Evolutionary conservation across 2,113 vertebrate genomes (phyloP), one percentile per base, ranked within the genome.

Genomic region (Clupea harengus): DNA sequence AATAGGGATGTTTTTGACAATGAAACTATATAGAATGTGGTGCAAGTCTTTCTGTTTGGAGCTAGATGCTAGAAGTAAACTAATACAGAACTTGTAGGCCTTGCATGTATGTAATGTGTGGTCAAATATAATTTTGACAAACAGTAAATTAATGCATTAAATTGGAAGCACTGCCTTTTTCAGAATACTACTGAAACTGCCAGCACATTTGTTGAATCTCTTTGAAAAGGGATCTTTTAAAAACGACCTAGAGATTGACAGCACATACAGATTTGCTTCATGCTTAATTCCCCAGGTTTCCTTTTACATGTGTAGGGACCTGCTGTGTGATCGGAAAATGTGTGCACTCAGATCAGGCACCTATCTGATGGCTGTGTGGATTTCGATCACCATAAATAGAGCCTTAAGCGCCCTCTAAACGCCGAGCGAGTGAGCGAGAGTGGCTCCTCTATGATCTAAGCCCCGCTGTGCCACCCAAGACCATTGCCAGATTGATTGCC

Each of bases 401-500:
- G 72, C 28, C 11, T 32, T 78, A 39, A 78, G 32, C 25, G 3
- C 28, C 39, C 28, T 78, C 72, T 39, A 78, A 78, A 15, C 15
- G 28, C 72, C 13, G 72, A 17, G 15, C 72, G 1, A 39, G 10
- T 32, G 72, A 17, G 15, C 72, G 1, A 39, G 10, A 78, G 72
- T 2, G 72, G 72, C 15, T 44, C 72, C 13, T 0, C 72, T 0
- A 39, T 78, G 72, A 78, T 39, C 72, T 44, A 78, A 78, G 72
- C 72, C 72, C 72, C 13, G 13, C 72, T 78, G 72, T 78, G 28
- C 32, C 32, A 78, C 72, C 72, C 32, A 78, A 78, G 72, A 28
- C 72, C 72, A 78, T 39, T 78, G 72, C 72, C 72, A 78, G 72
- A 78, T 78, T 78, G 72, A 78, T 78, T 78, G 72, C 72, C 72